Conservation (phyloP, 2,113 vertebrate genomes). For the Todiramphus chloris region DNA sequence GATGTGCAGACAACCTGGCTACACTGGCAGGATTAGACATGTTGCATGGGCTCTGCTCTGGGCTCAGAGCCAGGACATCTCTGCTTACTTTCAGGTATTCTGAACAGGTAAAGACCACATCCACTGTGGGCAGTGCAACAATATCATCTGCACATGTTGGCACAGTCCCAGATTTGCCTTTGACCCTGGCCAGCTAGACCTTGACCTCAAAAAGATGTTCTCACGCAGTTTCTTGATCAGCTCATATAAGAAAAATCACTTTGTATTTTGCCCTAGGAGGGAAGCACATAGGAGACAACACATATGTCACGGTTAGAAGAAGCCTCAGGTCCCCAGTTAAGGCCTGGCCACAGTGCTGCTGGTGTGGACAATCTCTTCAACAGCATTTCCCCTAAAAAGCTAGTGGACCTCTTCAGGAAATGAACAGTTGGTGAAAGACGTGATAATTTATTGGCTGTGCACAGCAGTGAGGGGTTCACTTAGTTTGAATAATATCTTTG, state of each 20-base stretch:
- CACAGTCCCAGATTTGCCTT: not conserved
- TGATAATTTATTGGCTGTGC: not conserved
- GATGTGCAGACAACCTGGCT: not conserved
- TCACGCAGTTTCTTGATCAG: not conserved
- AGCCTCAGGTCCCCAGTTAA: not conserved
- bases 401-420: not conserved
- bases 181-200: rapidly evolving
- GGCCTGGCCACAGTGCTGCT: not conserved
- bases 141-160: not conserved
- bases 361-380: not conserved
- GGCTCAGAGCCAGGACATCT: not conserved
- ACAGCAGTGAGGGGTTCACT: not conserved
- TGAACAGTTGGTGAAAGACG: not conserved
- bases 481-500: not conserved
- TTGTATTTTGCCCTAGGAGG: not conserved
- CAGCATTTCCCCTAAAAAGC: not conserved
- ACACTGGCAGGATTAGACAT: not conserved
- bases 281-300: not conserved
- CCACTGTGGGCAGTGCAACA: not conserved
- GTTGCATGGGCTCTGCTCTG: not conserved
- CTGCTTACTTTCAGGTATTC: not conserved
- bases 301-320: rapidly evolving
- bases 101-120: rapidly evolving
- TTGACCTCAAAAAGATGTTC: not conserved
- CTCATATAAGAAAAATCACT: not conserved